Base-by-base conservation (phyloP, 2,888 invertebrate genomes). In the Hirtodrosophila trivittata region DNA sequence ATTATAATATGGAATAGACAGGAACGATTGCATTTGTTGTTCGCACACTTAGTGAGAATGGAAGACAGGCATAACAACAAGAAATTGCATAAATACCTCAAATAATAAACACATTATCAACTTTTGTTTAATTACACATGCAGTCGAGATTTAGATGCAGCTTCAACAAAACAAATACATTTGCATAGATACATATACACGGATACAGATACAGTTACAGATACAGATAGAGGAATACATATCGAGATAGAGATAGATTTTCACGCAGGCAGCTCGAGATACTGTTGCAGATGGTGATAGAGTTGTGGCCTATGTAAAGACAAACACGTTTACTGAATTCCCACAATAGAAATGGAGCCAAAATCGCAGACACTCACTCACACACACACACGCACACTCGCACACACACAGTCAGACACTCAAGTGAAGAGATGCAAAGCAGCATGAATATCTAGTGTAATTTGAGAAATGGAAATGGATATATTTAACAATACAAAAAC, bases 91-190 rank as follows among this genome's bases (percentile, higher is more conserved):
- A 75, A 82, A 78, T 82, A 73, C 76, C 51, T 73, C 55, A 74
- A 78, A 77, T 75, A 82, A 78, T 86, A 84, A 74, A 80, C 81
- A 81, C 83, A 69, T 85, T 75, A 85, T 70, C 64, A 81, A 78
- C 63, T 69, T 78, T 78, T 78, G 70, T 68, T 83, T 75, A 85
- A 81, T 81, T 82, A 73, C 78, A 73, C 46, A 76, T 63, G 58
- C 67, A 14, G 18, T n/a, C 5, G n/a, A 66, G 50, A 46, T 50
- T 21, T 32, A 50, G 47, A 42, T 16, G 38, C 47, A 46, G 18
- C 52, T 21, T 3, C 18, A 21, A 21, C 18, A 21, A 21, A 3
- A 5, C 18, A 52, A 13, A 35, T n/a, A n/a, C 58, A 41, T 35
- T 43, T 30, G 10, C 26, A 63, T 41, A 63, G 7, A 42, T 38